phyloP scores from a whole-genome alignment of 1,140 invertebrate genomes.

The Drosophila sechellia region DNA sequence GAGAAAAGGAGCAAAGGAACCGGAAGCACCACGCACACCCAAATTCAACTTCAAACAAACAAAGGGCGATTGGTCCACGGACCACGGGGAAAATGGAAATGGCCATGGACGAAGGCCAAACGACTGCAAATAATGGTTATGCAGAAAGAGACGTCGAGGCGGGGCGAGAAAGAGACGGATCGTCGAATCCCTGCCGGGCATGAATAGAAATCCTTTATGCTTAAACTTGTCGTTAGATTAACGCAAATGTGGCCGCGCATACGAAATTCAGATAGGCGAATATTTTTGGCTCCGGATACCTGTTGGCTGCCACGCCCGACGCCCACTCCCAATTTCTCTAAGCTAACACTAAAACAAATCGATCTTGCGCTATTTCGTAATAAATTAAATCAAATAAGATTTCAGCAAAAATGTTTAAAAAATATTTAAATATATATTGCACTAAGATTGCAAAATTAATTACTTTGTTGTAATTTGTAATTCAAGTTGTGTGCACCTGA shows the following conservation, averaged over 20 bases:
- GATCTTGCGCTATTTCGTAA: background rate
- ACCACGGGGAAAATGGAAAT: conserved; percentile 32
- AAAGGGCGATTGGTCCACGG: conserved; percentile 48
- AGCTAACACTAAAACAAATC: background rate
- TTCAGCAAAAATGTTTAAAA: background rate
- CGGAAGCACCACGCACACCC: conserved; percentile 36
- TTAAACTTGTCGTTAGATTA: conserved; percentile 81
- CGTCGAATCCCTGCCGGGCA: conserved; percentile 43
- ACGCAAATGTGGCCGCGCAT: conserved; percentile 78
- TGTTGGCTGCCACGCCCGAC: conserved; percentile 51
- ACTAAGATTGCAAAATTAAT: too few relatives aligned
- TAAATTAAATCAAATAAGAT: background rate
- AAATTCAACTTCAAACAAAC: conserved; percentile 45
- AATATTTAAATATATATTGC: too few relatives aligned
- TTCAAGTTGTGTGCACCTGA: too few relatives aligned
- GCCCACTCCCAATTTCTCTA: background rate
- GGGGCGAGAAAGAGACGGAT: conserved; percentile 9
- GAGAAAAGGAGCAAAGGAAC: conserved; percentile 35
- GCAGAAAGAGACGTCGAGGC: conserved; percentile 11
- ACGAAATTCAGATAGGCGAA: conserved; percentile 56
- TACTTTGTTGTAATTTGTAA: too few relatives aligned
- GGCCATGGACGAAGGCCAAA: conserved; percentile 64
- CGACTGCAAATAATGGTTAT: conserved; percentile 76
- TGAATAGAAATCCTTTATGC: conserved; percentile 79
- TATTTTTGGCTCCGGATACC: conserved; percentile 48